These are phyloP conservation scores for Morinoia aosen DNA, from an alignment of 2,888 invertebrate species.

Conservation along the genomic window DNA sequence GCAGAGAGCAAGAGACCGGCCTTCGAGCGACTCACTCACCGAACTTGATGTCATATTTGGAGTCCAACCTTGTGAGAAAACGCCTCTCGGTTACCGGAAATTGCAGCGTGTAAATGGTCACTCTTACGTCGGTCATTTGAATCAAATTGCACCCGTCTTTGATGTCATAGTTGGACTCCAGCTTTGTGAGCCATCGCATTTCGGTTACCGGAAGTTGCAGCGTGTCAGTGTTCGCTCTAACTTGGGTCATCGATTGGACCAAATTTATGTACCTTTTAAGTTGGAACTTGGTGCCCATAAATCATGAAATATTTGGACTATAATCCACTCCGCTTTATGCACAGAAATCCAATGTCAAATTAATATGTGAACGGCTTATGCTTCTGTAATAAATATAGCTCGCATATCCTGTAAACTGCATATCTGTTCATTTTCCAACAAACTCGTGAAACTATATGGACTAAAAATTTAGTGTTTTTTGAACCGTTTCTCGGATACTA, in stretches of 20 bases:
- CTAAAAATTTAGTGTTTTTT: not conserved
- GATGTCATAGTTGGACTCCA: not conserved
- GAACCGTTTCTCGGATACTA: not conserved
- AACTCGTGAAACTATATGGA: not conserved
- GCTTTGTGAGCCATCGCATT: not conserved
- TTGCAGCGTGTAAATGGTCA: not conserved
- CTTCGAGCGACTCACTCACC: conserved; percentile 54
- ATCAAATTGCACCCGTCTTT: not conserved
- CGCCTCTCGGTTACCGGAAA: not conserved
- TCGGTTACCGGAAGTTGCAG: not conserved
- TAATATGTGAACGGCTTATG: not conserved
- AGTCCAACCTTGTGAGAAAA: not conserved
- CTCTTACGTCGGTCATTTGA: not conserved
- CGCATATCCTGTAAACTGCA: no score
- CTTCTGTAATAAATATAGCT: not conserved
- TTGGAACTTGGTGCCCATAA: not conserved
- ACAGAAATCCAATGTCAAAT: not conserved
- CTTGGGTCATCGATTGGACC: not conserved
- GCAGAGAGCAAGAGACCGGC: conserved; percentile 67
- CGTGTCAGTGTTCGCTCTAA: not conserved
- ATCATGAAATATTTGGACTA: not conserved
- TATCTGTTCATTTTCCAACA: no score
- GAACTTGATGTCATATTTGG: not conserved
- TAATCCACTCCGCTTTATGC: not conserved
- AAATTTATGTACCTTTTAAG: not conserved